phyloP scores from a whole-genome alignment of 1,140 invertebrate species.

The Anoplophora glabripennis region DNA sequence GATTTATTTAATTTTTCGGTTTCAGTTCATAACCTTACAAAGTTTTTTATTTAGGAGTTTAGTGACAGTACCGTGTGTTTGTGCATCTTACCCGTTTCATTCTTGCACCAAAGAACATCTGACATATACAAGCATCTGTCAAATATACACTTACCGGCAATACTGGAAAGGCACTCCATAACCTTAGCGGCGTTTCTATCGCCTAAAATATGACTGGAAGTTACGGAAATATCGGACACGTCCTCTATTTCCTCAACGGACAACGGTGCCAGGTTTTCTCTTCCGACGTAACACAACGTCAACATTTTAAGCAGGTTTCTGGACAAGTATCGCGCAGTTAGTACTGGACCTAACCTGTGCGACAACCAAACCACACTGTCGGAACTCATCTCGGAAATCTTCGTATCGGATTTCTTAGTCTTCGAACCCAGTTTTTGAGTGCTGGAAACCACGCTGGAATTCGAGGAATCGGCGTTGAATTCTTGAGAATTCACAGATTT shows the following conservation, averaged over 20 bases:
- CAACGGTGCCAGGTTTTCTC: conserved; percentile 68
- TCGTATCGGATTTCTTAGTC: conserved; percentile 51
- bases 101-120: neutral
- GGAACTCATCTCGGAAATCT: conserved; percentile 85
- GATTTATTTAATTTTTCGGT: too few species aligned
- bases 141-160: conserved; percentile 60
- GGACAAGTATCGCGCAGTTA: conserved; percentile 87
- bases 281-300: conserved; percentile 87
- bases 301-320: conserved; percentile 91
- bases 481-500: conserved; percentile 32
- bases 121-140: conserved; percentile 3
- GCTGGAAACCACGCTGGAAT: conserved; percentile 7
- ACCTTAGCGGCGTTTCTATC: conserved; percentile 82
- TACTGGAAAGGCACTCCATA: conserved; percentile 81
- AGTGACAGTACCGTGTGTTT: too few species aligned
- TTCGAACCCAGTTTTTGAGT: conserved; percentile 29
- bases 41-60: too few species aligned
- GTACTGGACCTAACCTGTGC: conserved; percentile 89
- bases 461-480: conserved; percentile 25
- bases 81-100: too few species aligned
- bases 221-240: conserved; percentile 55
- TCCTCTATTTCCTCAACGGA: conserved; percentile 45
- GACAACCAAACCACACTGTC: conserved; percentile 91
- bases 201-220: conserved; percentile 64
- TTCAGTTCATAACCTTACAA: too few species aligned